Conservation (phyloP, 2,113 vertebrate genomes). For the Paedocypris sp. region DNA sequence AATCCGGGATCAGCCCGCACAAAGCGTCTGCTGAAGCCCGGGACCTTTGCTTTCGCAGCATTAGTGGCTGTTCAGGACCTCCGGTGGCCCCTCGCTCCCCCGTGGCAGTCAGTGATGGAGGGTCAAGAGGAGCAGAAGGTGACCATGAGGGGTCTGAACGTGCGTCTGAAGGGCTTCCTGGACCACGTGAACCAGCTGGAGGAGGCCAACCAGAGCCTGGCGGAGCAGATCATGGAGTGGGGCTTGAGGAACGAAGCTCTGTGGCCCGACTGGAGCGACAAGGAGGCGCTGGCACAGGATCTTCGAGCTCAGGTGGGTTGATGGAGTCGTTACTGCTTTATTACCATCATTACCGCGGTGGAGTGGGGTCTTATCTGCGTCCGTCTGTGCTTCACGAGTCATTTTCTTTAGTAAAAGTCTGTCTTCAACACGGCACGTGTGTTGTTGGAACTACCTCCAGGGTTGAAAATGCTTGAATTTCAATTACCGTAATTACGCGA, state of each 20-base stretch:
- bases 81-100: background rate
- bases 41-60: too few relatives aligned
- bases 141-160: slow-evolving; percentile 50
- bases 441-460: too few relatives aligned
- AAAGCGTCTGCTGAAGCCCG: slow-evolving; percentile 46
- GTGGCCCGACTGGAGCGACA: slow-evolving; percentile 41
- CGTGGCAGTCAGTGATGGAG: too few relatives aligned
- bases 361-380: background rate
- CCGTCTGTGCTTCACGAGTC: too few relatives aligned
- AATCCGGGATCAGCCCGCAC: slow-evolving; percentile 60
- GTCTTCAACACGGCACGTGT: too few relatives aligned
- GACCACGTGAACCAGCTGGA: slow-evolving; percentile 54
- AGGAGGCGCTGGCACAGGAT: slow-evolving; percentile 47
- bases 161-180: slow-evolving; percentile 52
- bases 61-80: background rate
- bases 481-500: too few relatives aligned
- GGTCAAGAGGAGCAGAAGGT: slow-evolving; percentile 38
- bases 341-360: background rate
- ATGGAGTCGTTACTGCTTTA: too few relatives aligned
- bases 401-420: too few relatives aligned
- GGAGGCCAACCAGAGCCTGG: slow-evolving; percentile 48
- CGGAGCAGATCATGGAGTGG: slow-evolving; percentile 50
- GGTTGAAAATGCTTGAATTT: too few relatives aligned
- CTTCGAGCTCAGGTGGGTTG: slow-evolving; percentile 54
- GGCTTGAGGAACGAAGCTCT: background rate